Conservation (phyloP, 1,140 invertebrate genomes). For the Hylaeus volcanicus region DNA sequence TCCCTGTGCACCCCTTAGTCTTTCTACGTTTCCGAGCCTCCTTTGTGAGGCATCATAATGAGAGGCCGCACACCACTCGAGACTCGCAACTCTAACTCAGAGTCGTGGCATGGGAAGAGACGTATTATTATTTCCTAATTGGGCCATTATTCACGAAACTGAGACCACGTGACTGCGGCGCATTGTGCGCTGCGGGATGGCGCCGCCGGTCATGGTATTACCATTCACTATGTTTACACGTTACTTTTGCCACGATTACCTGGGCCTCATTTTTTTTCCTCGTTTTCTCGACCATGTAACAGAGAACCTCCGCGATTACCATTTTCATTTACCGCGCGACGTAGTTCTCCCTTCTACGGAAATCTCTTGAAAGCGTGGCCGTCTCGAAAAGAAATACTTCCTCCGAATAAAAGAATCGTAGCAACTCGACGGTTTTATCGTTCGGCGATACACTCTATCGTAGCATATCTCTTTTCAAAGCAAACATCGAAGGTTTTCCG, state of each 20-base stretch:
- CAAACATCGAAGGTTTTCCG: no score
- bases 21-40: constrained; percentile 49
- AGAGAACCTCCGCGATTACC: neutral
- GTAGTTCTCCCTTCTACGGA: neutral
- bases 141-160: constrained; percentile 70
- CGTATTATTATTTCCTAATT: constrained; percentile 72
- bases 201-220: constrained; percentile 9
- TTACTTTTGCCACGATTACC: neutral
- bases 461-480: no score
- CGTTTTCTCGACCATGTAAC: neutral
- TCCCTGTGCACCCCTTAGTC: constrained; percentile 23
- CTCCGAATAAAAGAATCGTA: no score
- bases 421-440: no score
- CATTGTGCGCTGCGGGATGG: neutral
- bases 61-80: constrained; percentile 59
- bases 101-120: constrained; percentile 48
- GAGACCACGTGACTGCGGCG: constrained; percentile 55
- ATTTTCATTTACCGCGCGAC: neutral
- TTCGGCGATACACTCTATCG: no score
- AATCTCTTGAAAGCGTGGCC: no score
- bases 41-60: constrained; percentile 63
- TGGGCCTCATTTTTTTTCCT: neutral
- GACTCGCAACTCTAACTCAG: constrained; percentile 56
- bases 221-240: constrained; percentile 21
- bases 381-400: no score